phyloP scores from a whole-genome alignment of 2,888 invertebrate genomes.

The Entomobrya proxima region DNA sequence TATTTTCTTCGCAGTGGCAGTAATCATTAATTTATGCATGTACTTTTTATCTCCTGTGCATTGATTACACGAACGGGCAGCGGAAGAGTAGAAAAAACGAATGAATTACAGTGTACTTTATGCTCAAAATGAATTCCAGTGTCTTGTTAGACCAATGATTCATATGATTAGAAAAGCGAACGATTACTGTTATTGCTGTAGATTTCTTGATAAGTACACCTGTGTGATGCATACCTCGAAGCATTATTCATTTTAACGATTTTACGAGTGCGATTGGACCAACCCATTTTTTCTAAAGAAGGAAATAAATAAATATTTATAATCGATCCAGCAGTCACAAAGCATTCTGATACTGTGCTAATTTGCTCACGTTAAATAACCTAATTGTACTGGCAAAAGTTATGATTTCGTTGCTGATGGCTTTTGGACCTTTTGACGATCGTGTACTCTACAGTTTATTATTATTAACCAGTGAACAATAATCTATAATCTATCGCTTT shows the following conservation, averaged over 20 bases:
- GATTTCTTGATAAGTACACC: conserved; percentile 27
- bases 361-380: conserved; percentile 24
- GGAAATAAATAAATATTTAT: conserved; percentile 46
- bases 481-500: conserved; percentile 23
- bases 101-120: background rate
- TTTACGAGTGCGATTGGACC: conserved; percentile 12
- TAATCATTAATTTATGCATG: background rate
- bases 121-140: background rate
- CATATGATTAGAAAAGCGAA: conserved; percentile 31
- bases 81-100: background rate
- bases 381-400: background rate
- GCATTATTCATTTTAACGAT: background rate
- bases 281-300: conserved; percentile 19
- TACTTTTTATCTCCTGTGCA: background rate
- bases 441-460: background rate
- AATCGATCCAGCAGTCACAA: conserved; percentile 18
- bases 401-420: background rate
- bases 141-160: background rate
- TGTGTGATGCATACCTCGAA: background rate
- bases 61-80: background rate
- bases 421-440: background rate
- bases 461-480: background rate
- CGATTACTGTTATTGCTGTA: conserved; percentile 15
- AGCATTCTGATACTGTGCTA: conserved; percentile 27
- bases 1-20: background rate